Conservation (phyloP, 2,113 vertebrate genomes). For the Daboia siamensis region DNA sequence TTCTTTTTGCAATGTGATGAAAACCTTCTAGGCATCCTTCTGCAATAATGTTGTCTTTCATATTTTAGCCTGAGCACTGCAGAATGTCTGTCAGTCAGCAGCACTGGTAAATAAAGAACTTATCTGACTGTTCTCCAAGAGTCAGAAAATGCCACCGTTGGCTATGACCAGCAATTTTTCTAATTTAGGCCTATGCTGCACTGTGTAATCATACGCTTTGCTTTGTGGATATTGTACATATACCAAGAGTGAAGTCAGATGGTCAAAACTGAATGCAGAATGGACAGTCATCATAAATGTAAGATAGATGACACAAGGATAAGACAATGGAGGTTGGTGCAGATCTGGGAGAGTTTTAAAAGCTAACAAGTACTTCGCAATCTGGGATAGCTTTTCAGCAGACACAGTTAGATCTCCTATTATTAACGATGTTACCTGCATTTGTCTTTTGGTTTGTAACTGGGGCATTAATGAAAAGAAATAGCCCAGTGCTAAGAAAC, state of each 20-base stretch:
- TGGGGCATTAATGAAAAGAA: neutral
- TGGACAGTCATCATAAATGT: neutral
- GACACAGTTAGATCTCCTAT: neutral
- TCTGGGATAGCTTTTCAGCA: neutral
- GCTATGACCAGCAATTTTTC: neutral
- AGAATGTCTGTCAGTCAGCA: neutral
- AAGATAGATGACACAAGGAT: neutral
- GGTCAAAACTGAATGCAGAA: neutral
- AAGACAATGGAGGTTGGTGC: neutral
- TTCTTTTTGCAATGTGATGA: constrained; percentile 63
- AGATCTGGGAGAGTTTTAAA: neutral
- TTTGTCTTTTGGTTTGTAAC: neutral
- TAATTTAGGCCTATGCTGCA: neutral
- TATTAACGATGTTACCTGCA: neutral
- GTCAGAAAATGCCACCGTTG: neutral
- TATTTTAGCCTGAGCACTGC: neutral
- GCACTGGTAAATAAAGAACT: neutral
- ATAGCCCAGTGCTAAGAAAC: neutral
- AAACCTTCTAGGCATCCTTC: constrained; percentile 67
- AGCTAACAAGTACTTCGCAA: neutral
- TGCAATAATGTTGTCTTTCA: constrained; percentile 53
- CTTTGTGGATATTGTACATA: neutral
- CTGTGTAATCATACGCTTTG: neutral
- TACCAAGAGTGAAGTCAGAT: neutral
- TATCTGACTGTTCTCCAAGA: neutral